Evolutionary conservation across 1,140 invertebrate species (phyloP).

Genomic region (Zaprionus ornatus): DNA sequence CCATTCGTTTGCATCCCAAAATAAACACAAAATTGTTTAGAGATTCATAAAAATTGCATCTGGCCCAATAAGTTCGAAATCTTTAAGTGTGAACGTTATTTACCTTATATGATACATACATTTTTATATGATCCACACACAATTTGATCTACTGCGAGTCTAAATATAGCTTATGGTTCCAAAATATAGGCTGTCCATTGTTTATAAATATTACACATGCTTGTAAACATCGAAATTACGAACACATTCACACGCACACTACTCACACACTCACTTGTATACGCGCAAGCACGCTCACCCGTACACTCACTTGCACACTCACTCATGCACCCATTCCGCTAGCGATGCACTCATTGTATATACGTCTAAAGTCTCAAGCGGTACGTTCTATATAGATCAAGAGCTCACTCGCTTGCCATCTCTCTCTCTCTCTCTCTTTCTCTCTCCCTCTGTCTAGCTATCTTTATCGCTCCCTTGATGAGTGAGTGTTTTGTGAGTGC

Average conservation of each 20-base stretch:
- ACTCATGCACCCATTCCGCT: constrained; percentile 6
- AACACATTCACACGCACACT: constrained; percentile 17
- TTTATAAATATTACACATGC: constrained; percentile 42
- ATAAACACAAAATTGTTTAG: not conserved
- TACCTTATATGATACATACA: not conserved
- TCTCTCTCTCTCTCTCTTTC: not conserved
- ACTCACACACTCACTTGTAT: not conserved
- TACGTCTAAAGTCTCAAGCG: not conserved
- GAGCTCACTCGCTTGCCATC: not conserved
- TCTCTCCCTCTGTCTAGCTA: constrained; percentile 10
- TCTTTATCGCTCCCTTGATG: constrained; percentile 3
- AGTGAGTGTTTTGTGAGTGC: constrained; percentile 28
- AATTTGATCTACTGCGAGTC: not conserved
- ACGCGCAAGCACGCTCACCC: constrained; percentile 3
- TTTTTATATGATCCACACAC: not conserved
- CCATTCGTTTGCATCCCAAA: not conserved
- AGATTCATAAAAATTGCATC: not conserved
- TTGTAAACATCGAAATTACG: constrained; percentile 33
- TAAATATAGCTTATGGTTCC: not conserved
- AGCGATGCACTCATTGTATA: not conserved
- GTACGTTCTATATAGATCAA: constrained; percentile 44
- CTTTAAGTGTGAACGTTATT: too few species aligned
- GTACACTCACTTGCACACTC: not conserved
- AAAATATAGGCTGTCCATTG: constrained; percentile 34
- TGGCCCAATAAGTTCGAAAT: not conserved